A percentile compares a stretch with the other conserved stretches of the same genome.
phyloP scores from a whole-genome alignment of 2,888 invertebrate genomes.

The Euzetes globulus region DNA sequence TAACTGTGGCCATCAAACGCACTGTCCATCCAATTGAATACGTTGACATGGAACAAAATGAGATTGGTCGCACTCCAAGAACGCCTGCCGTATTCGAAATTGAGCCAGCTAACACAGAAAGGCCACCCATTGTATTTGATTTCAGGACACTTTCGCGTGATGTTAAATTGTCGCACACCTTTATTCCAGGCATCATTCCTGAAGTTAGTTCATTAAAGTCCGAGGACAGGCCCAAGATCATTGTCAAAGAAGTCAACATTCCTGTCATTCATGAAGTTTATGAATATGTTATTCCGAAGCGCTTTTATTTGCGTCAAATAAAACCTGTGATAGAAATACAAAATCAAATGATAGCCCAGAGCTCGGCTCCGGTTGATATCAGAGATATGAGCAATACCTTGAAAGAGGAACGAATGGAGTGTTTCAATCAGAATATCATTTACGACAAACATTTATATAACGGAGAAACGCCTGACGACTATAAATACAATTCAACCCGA shows the following conservation, averaged over 20 bases:
- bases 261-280: slow-evolving; percentile 6
- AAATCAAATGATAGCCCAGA: neutral
- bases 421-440: neutral
- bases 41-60: too few relatives aligned
- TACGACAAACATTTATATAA: neutral
- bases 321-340: slow-evolving; percentile 12
- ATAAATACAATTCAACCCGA: neutral
- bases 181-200: neutral
- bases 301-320: neutral
- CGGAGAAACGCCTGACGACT: neutral
- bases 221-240: neutral
- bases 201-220: neutral
- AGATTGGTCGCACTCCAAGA: too few relatives aligned
- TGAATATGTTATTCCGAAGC: neutral
- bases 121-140: neutral
- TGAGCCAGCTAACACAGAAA: neutral
- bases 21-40: too few relatives aligned
- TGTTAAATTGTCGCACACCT: neutral
- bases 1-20: too few relatives aligned
- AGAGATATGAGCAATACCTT: neutral
- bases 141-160: neutral
- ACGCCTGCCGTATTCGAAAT: too few relatives aligned
- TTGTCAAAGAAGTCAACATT: neutral
- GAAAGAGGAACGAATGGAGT: neutral
- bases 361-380: neutral